Evolutionary conservation across 2,797 vertebrate genomes (phyloP).

Genomic region (Emydoidea blandingii): DNA sequence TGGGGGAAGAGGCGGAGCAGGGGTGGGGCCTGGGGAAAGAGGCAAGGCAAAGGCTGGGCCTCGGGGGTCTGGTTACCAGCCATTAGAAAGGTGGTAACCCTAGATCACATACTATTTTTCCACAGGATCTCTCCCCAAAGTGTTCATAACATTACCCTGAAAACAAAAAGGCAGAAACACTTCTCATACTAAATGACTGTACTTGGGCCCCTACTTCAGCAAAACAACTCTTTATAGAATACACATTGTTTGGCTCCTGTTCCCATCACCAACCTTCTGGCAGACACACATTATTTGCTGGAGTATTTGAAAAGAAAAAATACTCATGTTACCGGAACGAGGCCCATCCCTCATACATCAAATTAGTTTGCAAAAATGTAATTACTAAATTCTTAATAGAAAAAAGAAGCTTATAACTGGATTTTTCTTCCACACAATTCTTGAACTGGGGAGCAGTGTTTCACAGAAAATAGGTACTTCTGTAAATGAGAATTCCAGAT

Average conservation of each 20-base stretch:
- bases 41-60: too few relatives aligned
- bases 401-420: neutral
- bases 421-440: neutral
- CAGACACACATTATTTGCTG: neutral
- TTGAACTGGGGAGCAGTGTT: neutral
- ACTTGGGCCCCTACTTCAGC: neutral
- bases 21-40: too few relatives aligned
- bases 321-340: neutral
- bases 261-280: neutral
- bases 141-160: neutral
- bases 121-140: neutral
- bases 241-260: neutral
- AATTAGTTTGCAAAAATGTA: conserved; percentile 12
- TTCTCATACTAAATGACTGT: conserved; percentile 37
- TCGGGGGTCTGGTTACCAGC: too few relatives aligned
- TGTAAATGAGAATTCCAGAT: neutral
- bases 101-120: neutral
- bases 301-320: conserved; percentile 16
- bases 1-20: too few relatives aligned
- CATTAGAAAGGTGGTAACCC: too few relatives aligned
- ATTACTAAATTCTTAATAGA: neutral
- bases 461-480: rapidly evolving
- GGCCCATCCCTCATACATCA: neutral
- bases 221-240: conserved; percentile 32
- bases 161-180: conserved; percentile 43